These are phyloP conservation scores for Aphelenchoides fujianensis DNA, from an alignment of 1,140 invertebrate species.

Conservation along the genomic window DNA sequence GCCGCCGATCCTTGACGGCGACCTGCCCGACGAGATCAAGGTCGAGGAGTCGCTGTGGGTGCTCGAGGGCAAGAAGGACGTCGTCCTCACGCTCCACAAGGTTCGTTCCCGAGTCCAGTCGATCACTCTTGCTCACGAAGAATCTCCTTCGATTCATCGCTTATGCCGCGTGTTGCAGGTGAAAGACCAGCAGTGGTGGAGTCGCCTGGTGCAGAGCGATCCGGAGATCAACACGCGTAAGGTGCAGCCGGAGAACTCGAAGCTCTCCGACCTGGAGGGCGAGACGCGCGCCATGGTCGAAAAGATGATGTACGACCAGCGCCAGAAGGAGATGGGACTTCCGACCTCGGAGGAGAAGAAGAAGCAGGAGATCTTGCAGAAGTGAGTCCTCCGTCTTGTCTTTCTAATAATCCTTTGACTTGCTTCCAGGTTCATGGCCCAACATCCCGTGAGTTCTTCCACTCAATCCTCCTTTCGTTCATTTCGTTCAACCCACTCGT, in stretches of 20 bases:
- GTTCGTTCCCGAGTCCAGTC: no score
- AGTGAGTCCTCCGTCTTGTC: slow-evolving; percentile 68
- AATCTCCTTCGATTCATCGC: slow-evolving; percentile 5
- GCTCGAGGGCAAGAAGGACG: slow-evolving; percentile 75
- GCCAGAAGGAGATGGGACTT: slow-evolving; percentile 84
- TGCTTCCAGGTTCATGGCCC: slow-evolving; percentile 83
- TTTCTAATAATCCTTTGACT: slow-evolving; percentile 56
- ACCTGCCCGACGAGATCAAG: slow-evolving; percentile 84
- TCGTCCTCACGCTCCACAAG: slow-evolving; percentile 65
- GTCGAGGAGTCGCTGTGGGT: slow-evolving; percentile 93
- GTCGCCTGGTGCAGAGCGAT: slow-evolving; percentile 79
- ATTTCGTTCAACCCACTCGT: no score
- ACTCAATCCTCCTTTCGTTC: no score
- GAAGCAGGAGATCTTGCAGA: slow-evolving; percentile 91
- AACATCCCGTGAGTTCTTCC: no score
- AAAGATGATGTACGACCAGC: slow-evolving; percentile 99
- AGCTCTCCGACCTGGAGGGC: slow-evolving; percentile 91
- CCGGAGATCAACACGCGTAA: slow-evolving; percentile 96
- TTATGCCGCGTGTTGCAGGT: slow-evolving; percentile 68
- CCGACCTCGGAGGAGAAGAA: slow-evolving; percentile 98
- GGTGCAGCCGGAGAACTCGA: slow-evolving; percentile 96
- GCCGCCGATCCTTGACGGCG: slow-evolving; percentile 82
- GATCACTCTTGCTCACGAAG: no score
- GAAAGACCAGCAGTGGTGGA: slow-evolving; percentile 99
- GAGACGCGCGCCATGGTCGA: slow-evolving; percentile 94